A percentile compares a stretch with the other conserved stretches of the same genome.
Evolutionary conservation across 1,140 invertebrate species (phyloP).

Genomic region (Cyrtorhinus lividipennis): DNA sequence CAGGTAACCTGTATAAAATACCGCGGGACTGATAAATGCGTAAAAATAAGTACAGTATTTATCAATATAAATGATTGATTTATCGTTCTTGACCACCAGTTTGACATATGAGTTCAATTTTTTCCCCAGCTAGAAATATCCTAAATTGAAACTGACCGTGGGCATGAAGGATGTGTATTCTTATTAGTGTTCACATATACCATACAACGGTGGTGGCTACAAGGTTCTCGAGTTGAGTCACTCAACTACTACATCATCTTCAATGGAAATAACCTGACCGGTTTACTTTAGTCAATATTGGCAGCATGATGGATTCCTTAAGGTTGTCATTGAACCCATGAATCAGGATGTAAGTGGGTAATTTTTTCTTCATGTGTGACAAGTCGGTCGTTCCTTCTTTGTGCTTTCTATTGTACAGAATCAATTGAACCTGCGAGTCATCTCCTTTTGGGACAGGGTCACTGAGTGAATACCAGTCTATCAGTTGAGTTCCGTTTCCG

Average conservation of each 20-base stretch:
- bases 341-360: conserved; percentile 22
- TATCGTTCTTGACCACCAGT: neutral
- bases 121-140: too few relatives aligned
- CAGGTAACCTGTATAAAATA: conserved; percentile 31
- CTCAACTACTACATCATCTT: too few relatives aligned
- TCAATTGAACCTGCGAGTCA: neutral
- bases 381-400: neutral
- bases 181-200: too few relatives aligned
- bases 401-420: neutral
- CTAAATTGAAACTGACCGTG: too few relatives aligned
- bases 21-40: neutral
- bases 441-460: neutral
- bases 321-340: conserved; percentile 28
- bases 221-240: too few relatives aligned
- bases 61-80: too few relatives aligned
- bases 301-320: conserved; percentile 26
- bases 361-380: neutral
- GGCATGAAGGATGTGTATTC: too few relatives aligned
- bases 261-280: too few relatives aligned
- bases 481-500: neutral
- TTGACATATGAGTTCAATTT: neutral
- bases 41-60: neutral
- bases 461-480: neutral
- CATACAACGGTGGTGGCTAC: too few relatives aligned
- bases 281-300: conserved; percentile 25